phyloP scores from a whole-genome alignment of 1,140 invertebrate species.

The Leptinotarsa texana region DNA sequence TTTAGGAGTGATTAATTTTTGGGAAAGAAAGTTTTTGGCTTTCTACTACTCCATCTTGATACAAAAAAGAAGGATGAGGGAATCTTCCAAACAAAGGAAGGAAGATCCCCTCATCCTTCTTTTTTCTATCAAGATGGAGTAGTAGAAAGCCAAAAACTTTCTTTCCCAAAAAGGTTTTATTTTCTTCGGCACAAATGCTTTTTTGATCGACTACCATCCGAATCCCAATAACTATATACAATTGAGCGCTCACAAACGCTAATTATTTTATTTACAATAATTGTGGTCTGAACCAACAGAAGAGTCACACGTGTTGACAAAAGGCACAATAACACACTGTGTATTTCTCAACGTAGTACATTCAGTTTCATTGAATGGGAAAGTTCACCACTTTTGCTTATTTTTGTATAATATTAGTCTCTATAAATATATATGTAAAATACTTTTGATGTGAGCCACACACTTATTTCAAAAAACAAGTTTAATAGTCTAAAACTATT shows the following conservation, averaged over 20 bases:
- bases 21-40: no score
- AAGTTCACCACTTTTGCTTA: no score
- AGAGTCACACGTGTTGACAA: conserved; percentile 25
- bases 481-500: background rate
- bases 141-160: no score
- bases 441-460: background rate
- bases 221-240: background rate
- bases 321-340: conserved; percentile 33
- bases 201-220: background rate
- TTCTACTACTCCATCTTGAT: no score
- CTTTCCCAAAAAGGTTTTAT: no score
- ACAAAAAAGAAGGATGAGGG: no score
- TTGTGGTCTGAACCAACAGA: background rate
- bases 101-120: no score
- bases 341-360: conserved; percentile 3
- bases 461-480: background rate
- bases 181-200: no score
- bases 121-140: no score
- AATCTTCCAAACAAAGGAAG: no score
- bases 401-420: conserved; percentile 4
- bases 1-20: no score
- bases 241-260: background rate
- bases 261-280: background rate
- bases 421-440: conserved; percentile 10
- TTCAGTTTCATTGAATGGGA: background rate